Conservation (phyloP, 2,888 invertebrate genomes). For the Diaperis boleti region DNA sequence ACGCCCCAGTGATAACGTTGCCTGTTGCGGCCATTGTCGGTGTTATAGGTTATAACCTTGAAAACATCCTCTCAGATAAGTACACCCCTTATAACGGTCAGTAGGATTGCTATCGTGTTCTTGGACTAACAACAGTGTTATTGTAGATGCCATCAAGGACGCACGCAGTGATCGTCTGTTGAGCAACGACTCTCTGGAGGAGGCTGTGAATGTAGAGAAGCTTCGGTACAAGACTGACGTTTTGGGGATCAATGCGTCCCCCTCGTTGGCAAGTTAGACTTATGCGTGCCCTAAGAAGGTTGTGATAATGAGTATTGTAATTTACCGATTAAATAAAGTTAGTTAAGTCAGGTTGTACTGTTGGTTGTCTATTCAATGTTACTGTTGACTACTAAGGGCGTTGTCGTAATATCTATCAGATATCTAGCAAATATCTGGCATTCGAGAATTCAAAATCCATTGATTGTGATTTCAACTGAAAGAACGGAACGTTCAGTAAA, state of each 20-base stretch:
- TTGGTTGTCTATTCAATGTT: no score
- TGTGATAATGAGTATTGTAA: no score
- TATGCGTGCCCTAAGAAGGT: no score
- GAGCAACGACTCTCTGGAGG: slow-evolving; percentile 70
- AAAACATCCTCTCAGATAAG: slow-evolving; percentile 78
- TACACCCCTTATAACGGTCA: slow-evolving; percentile 81
- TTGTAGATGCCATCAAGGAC: slow-evolving; percentile 80
- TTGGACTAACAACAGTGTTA: background rate
- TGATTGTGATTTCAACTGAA: no score
- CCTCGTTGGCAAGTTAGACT: slow-evolving; percentile 68
- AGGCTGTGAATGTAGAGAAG: slow-evolving; percentile 75
- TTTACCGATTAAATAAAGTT: no score
- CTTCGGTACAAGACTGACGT: slow-evolving; percentile 77
- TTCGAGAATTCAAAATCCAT: no score
- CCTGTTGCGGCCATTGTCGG: slow-evolving; percentile 88
- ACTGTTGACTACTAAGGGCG: no score
- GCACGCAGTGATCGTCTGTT: slow-evolving; percentile 77
- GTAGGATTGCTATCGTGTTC: background rate
- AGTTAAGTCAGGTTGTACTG: no score
- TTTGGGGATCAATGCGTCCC: slow-evolving; percentile 75
- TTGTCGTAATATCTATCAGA: no score
- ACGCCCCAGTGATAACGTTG: slow-evolving; percentile 83
- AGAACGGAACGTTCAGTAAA: no score
- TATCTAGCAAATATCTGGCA: no score
- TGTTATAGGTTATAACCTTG: slow-evolving; percentile 88